Evolutionary conservation across 2,797 vertebrate genomes (phyloP).

Genomic region (Lagorchestes hirsutus): DNA sequence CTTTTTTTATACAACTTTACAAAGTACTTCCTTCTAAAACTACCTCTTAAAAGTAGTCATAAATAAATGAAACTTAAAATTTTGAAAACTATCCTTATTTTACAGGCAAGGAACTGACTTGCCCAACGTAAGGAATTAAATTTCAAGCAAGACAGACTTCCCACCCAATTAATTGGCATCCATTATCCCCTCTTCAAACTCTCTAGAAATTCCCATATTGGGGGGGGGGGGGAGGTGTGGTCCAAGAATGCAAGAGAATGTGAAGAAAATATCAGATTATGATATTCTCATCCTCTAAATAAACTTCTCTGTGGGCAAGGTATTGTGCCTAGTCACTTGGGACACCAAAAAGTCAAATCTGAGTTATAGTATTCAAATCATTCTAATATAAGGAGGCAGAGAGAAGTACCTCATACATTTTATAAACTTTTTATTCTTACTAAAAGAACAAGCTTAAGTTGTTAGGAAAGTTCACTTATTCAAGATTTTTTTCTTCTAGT

Average conservation of each 20-base stretch:
- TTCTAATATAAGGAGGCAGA: neutral
- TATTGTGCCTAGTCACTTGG: neutral
- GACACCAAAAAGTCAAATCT: neutral
- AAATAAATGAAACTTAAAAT: neutral
- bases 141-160: neutral
- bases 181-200: neutral
- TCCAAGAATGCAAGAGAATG: neutral
- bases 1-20: neutral
- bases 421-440: neutral
- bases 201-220: neutral
- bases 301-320: neutral
- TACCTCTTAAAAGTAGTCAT: neutral
- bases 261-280: neutral
- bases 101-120: neutral
- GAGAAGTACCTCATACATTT: neutral
- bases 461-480: neutral
- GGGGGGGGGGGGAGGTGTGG: neutral
- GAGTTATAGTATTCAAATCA: neutral
- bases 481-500: neutral
- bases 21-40: neutral
- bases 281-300: neutral
- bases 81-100: neutral
- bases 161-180: neutral
- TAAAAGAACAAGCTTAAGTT: neutral
- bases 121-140: neutral